Base-by-base conservation (phyloP, 92 coral and sea anemone species). In the Parazoanthus atlanticus region DNA sequence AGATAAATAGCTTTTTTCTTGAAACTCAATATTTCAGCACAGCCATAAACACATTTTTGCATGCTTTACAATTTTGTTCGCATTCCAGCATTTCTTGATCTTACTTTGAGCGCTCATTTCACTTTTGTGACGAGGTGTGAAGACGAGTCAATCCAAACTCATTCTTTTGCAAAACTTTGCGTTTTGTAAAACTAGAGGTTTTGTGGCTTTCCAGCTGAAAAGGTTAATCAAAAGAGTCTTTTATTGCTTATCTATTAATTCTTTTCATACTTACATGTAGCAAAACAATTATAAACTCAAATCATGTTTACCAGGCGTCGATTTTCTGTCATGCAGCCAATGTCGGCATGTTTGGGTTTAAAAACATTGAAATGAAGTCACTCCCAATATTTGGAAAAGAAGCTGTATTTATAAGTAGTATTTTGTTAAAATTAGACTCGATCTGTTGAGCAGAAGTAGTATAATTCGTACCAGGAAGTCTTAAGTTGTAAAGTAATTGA, bases 11-110 rank as follows among this genome's bases (percentile, higher is more conserved):
- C 29, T 29, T 31, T 70, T 40, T 82, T 54, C 3, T 84, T 19
- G 65, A 47, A 40, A 34, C 6, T 17, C 8, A 28, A 78, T 6
- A 16, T 10, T 41, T 21, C 46, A 33, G 11, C 28, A 43, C 36
- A 25, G 56, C 28, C 54, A 71, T 84, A 70, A 84, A 84, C 87
- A 46, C 56, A 70, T 84, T 84, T 84, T 41, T 74, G 87, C 47
- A 84, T 84, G 67, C 87, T 67, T 70, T 38, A 6, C 78, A 47
- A 23, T 71, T 84, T 84, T 84, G 61, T n/a, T 19, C 33, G 77
- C 87, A 84, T 84, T 84, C 87, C 87, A 40, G 31, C 87, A 43
- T 38, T 29, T 71, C 78, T 67, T 13, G 58, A 15, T 70, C 72
- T 29, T 28, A 30, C 46, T 25, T 8, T 28, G 28, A 43, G 52